Conservation (phyloP, 2,888 invertebrate genomes). For the Oegoconia quadripuncta region DNA sequence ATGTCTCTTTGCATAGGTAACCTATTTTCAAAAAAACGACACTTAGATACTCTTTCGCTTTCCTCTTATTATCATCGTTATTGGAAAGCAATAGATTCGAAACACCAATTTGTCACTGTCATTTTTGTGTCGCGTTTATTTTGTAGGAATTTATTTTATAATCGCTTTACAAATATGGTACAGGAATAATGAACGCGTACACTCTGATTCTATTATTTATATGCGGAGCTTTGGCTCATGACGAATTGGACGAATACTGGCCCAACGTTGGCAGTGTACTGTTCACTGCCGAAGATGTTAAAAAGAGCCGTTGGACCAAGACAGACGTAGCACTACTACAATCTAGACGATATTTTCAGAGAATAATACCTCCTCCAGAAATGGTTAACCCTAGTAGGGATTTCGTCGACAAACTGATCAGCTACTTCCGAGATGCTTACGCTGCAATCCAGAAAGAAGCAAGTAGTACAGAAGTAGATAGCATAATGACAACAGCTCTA, state of each 20-base stretch:
- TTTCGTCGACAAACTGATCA: conserved; percentile 37
- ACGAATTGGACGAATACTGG: conserved; percentile 5
- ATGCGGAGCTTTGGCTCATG: neutral
- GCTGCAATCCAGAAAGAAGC: conserved; percentile 39
- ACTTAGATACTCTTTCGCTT: neutral
- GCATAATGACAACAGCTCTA: conserved; percentile 53
- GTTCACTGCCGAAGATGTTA: conserved; percentile 38
- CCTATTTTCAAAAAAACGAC: no score
- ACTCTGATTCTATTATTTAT: conserved; percentile 26
- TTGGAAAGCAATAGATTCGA: neutral
- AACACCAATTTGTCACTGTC: conserved; percentile 5
- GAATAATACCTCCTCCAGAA: conserved; percentile 41
- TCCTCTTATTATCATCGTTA: neutral
- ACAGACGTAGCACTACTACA: conserved; percentile 39
- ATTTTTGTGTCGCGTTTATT: conserved; percentile 34
- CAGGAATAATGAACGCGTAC: conserved; percentile 29
- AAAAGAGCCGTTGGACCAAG: conserved; percentile 40
- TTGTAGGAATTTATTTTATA: conserved; percentile 55
- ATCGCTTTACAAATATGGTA: conserved; percentile 37
- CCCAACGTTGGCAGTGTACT: conserved; percentile 59
- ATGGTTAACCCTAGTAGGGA: conserved; percentile 36
- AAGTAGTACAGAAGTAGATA: conserved; percentile 29
- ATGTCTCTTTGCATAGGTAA: no score
- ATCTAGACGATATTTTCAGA: conserved; percentile 51
- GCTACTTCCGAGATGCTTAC: conserved; percentile 46